Conservation (phyloP, 2,797 vertebrate genomes). For the Paratrypauchen microcephalus region DNA sequence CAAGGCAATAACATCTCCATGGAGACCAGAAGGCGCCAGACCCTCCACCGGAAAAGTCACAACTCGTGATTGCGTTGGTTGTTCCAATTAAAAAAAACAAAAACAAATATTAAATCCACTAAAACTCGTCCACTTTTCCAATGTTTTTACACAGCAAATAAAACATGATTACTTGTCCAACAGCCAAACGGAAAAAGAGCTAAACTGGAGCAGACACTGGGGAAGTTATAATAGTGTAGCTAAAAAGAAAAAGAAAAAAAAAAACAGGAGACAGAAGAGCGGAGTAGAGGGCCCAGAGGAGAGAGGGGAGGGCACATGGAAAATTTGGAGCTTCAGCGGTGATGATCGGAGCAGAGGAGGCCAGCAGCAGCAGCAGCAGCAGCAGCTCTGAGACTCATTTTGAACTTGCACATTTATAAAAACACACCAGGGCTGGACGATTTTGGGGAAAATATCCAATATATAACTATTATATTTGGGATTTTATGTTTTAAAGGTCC, state of each 20-base stretch:
- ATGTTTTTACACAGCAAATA: not conserved
- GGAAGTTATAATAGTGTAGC: not conserved
- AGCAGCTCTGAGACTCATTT: constrained; percentile 28
- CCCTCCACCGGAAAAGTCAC: no score
- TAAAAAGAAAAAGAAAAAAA: not conserved
- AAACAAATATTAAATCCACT: not conserved
- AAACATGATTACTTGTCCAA: not conserved
- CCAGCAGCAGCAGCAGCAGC: constrained; percentile 27
- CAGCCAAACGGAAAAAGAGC: not conserved
- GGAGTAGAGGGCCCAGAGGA: constrained; percentile 29
- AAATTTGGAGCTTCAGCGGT: constrained; percentile 61
- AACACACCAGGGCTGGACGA: no score
- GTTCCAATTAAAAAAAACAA: not conserved
- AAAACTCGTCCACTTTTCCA: not conserved
- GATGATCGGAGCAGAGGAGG: constrained; percentile 53
- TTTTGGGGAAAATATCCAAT: no score
- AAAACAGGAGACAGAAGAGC: constrained; percentile 9
- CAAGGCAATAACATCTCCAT: no score
- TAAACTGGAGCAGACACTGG: constrained; percentile 12
- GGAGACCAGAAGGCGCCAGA: no score
- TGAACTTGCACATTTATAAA: constrained; percentile 28
- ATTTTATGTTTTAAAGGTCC: no score
- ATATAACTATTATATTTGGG: no score
- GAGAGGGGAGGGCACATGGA: constrained; percentile 55
- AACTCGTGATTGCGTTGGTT: not conserved